A percentile compares a stretch with the other conserved stretches of the same genome.
These are phyloP conservation scores for Dryobota labecula DNA, from an alignment of 2,888 invertebrate genomes.

Conservation along the genomic window DNA sequence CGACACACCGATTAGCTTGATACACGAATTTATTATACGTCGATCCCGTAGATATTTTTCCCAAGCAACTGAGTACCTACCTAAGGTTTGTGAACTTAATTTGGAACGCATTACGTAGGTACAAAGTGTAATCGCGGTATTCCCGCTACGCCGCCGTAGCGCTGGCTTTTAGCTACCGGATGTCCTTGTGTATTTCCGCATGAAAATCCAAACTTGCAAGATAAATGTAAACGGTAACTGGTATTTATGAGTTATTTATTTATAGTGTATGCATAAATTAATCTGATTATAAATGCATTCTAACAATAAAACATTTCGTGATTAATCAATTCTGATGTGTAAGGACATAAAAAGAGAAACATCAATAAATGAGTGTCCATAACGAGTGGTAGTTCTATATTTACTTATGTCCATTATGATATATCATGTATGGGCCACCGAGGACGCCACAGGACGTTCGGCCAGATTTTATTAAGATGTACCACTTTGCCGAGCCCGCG, in stretches of 20 bases:
- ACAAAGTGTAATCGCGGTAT: conserved; percentile 15
- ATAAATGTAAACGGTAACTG: conserved; percentile 20
- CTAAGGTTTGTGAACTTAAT: conserved; percentile 52
- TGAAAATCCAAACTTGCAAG: conserved; percentile 31
- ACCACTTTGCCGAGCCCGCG: conserved; percentile 67
- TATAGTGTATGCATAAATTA: conserved; percentile 24
- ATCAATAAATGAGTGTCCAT: conserved; percentile 66
- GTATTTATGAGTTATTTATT: conserved; percentile 20
- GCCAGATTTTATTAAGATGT: conserved; percentile 78
- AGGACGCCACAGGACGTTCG: conserved; percentile 67
- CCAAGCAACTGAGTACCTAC: conserved; percentile 48
- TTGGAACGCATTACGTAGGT: conserved; percentile 27
- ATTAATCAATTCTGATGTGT: conserved; percentile 32
- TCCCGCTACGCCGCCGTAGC: conserved; percentile 23
- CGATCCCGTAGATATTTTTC: conserved; percentile 58
- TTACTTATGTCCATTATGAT: conserved; percentile 76
- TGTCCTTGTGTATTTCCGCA: conserved; percentile 53
- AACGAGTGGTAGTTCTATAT: conserved; percentile 76
- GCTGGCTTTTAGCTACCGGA: conserved; percentile 38
- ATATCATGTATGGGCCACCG: conserved; percentile 78
- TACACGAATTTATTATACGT: conserved; percentile 69
- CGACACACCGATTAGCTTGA: conserved; percentile 78
- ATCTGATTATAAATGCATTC: conserved; percentile 8
- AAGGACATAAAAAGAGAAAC: conserved; percentile 44
- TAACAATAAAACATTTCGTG: conserved; percentile 27